Evolutionary conservation across 1,140 invertebrate genomes (phyloP).

Genomic region (Drosophila sucinea): DNA sequence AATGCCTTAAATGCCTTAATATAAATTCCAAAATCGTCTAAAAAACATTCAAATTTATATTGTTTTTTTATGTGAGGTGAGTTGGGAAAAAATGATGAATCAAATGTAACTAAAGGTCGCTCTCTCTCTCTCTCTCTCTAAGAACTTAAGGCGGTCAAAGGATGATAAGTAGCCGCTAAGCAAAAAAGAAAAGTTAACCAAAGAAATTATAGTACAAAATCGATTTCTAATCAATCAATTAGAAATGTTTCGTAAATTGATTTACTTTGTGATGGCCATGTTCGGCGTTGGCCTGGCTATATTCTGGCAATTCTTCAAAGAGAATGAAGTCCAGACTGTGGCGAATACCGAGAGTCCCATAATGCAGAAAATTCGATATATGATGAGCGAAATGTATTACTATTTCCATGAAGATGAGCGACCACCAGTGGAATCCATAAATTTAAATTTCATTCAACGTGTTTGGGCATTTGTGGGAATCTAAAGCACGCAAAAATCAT

Average conservation of each 20-base stretch:
- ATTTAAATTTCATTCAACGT: background rate
- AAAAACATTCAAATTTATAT: background rate
- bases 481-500: background rate
- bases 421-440: background rate
- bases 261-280: background rate
- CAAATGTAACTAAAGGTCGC: background rate
- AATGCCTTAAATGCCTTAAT: background rate
- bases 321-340: background rate
- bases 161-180: background rate
- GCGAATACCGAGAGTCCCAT: background rate
- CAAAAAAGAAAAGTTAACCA: background rate
- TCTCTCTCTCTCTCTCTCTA: no score
- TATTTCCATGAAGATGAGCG: slow-evolving; percentile 4
- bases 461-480: background rate
- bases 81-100: background rate
- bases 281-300: background rate
- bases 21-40: background rate
- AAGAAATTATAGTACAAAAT: background rate
- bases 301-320: slow-evolving; percentile 1
- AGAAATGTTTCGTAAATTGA: background rate
- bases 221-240: background rate
- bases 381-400: slow-evolving; percentile 11
- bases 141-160: background rate
- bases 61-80: background rate
- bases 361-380: background rate